Percentiles rank a stretch among this genome's conserved stretches.
Conservation (phyloP, 1,140 invertebrate genomes). For the Anthonomus grandis region DNA sequence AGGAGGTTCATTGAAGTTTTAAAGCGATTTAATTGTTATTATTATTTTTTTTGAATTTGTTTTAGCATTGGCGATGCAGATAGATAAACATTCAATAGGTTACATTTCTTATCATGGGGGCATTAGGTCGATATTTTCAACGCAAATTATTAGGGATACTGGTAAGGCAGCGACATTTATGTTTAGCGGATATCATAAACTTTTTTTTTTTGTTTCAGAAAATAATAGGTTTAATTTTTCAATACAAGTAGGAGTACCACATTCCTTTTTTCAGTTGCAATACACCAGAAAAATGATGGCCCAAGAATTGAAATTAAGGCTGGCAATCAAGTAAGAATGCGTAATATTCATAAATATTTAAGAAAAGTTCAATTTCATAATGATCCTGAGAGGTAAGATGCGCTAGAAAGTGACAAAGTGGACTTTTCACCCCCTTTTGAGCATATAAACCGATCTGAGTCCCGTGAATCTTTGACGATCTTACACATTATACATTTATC, state of each 20-base stretch:
- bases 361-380: too few species aligned
- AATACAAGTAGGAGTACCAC: conserved; percentile 77
- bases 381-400: too few species aligned
- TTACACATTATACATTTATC: too few species aligned
- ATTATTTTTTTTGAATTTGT: conserved; percentile 25
- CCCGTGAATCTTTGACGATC: too few species aligned
- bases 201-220: conserved; percentile 36
- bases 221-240: conserved; percentile 59
- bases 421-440: too few species aligned
- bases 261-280: conserved; percentile 71
- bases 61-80: conserved; percentile 75
- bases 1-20: conserved; percentile 42
- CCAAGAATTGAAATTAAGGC: conserved; percentile 71
- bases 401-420: too few species aligned
- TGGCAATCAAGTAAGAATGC: conserved; percentile 79
- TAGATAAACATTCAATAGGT: conserved; percentile 81
- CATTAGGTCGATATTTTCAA: conserved; percentile 70
- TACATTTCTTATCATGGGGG: conserved; percentile 81
- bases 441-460: too few species aligned
- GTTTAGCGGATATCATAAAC: too few species aligned
- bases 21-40: background rate
- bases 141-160: conserved; percentile 72
- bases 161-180: conserved; percentile 47
- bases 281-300: conserved; percentile 75
- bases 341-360: too few species aligned